Conservation (phyloP, 2,888 invertebrate genomes). For the Folsomia candida region DNA sequence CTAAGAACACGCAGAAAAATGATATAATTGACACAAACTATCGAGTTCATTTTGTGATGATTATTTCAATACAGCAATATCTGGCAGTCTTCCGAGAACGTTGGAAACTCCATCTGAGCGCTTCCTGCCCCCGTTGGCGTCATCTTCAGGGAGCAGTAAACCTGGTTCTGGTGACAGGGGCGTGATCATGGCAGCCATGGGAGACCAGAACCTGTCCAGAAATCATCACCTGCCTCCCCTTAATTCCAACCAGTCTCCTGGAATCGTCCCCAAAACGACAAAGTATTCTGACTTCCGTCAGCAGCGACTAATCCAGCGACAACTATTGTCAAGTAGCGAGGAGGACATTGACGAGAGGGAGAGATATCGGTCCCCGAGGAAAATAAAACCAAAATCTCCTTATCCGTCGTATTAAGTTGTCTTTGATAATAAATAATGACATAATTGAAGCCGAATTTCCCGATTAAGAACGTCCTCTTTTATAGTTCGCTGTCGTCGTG, state of each 20-base stretch:
- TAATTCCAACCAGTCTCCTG: too few species aligned
- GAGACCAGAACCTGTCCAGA: constrained; percentile 8
- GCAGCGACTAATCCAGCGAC: background rate
- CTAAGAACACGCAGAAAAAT: too few species aligned
- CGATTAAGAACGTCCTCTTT: too few species aligned
- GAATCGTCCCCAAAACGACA: constrained; percentile 42
- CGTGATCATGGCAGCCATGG: constrained; percentile 4
- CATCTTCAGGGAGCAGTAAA: background rate
- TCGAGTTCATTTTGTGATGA: background rate
- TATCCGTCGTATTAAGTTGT: background rate
- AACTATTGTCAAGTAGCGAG: constrained; percentile 23
- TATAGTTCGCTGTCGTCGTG: too few species aligned
- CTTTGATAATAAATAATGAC: too few species aligned
- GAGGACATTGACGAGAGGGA: constrained; percentile 39
- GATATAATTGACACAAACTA: too few species aligned
- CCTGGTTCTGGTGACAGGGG: constrained; percentile 27
- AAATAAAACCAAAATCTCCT: background rate
- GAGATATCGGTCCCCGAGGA: background rate
- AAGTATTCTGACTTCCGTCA: constrained; percentile 47
- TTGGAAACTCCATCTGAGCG: background rate
- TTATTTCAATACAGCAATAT: constrained; percentile 33
- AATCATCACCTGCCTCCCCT: constrained; percentile 34
- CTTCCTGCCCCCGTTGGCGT: background rate
- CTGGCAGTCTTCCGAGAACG: constrained; percentile 19
- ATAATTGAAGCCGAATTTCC: too few species aligned